Conservation (phyloP, 2,888 invertebrate genomes). For the Abrostola tripartita region DNA sequence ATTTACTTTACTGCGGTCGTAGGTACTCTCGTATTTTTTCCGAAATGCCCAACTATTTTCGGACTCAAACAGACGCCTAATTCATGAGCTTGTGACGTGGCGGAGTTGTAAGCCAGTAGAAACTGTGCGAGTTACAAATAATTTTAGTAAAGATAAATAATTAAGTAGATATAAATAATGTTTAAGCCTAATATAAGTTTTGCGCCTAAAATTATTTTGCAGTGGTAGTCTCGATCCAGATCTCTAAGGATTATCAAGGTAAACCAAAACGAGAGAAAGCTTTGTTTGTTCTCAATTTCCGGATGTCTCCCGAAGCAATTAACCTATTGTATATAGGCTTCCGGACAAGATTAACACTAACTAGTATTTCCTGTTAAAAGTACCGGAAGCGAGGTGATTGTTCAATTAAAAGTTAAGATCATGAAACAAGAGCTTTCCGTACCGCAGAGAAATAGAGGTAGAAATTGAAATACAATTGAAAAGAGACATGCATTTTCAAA, state of each 20-base stretch:
- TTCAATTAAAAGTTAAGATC: constrained; percentile 28
- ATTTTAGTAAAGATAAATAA: too few relatives aligned
- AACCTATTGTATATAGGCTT: constrained; percentile 19
- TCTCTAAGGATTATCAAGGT: background rate
- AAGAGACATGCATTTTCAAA: constrained; percentile 45
- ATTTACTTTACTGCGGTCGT: background rate
- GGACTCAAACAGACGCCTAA: too few relatives aligned
- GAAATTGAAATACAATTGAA: constrained; percentile 39
- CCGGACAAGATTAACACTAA: constrained; percentile 28
- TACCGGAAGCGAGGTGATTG: constrained; percentile 23
- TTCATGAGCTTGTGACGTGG: too few relatives aligned
- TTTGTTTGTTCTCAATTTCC: background rate
- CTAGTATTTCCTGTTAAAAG: constrained; percentile 34
- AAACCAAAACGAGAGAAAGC: background rate
- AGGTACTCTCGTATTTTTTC: too few relatives aligned
- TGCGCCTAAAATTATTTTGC: too few relatives aligned
- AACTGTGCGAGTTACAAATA: too few relatives aligned
- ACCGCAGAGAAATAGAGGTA: constrained; percentile 12
- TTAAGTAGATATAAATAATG: too few relatives aligned
- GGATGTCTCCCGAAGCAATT: constrained; percentile 3
- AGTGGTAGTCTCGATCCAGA: too few relatives aligned
- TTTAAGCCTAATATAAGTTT: too few relatives aligned
- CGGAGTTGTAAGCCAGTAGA: too few relatives aligned
- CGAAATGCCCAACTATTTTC: too few relatives aligned
- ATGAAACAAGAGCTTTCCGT: constrained; percentile 9